Base-by-base conservation (phyloP, 2,888 invertebrate species). In the Melieria crassipennis region DNA sequence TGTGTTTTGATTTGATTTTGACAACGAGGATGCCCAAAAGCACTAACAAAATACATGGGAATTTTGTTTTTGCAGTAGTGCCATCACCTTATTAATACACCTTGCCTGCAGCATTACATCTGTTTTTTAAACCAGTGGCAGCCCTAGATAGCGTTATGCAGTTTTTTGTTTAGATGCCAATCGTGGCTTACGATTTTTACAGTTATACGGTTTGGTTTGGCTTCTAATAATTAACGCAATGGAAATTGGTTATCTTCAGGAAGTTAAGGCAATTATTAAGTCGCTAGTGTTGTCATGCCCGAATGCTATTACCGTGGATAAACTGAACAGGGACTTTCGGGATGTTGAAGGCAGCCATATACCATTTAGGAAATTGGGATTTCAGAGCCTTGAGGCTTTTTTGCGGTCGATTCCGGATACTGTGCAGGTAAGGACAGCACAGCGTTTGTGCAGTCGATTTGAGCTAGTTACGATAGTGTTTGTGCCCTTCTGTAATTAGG, bases 231-330 rank as follows among this genome's bases (percentile, higher is more conserved):
- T 60, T 45, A 30, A 43, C 47, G 69, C 67, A 46, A 84, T 84
- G 83, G 79, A 79, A 30, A 69, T 73, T 5, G 78, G 81, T 0
- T 70, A 77, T 10, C 66, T 84, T 5, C 75, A 74, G 55, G 76
- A 79, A 71, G 80, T 82, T 2, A 85, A 85, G 56, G 77, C 76
- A 7, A 76, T 84, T 0, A 78, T 85, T 1, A 84, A 80, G 65
- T 81, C 85, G 0, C 69, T 85, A 16, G 77, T 85, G 5, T 68
- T 84, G 42, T 85, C 85, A 0, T 70, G 78, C 4, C 82, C 85
- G 0, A 63, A 71, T 0, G 72, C 73, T 0, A 77, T 85, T 72
- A 82, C 81, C 0, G 61, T 85, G 0, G 80, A 81, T 0, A 65
- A 70, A 6, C 71, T 85, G 4, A 77, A 77, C 55, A 77, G 77